Conservation (phyloP, 2,113 vertebrate species). For the Irena cyanogastra region DNA sequence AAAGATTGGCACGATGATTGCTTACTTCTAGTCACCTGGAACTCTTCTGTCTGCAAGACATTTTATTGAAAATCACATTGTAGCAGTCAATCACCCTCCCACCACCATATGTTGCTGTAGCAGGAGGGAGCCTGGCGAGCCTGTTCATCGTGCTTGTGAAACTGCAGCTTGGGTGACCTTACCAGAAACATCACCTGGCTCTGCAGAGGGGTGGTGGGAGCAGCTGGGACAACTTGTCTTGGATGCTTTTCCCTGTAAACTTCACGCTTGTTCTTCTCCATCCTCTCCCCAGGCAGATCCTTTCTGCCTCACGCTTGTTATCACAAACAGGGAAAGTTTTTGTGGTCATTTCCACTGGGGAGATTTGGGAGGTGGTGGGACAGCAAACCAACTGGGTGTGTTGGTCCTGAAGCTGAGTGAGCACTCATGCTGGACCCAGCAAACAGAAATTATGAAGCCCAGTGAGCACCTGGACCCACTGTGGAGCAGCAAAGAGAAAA, state of each 20-base stretch:
- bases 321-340: neutral
- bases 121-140: neutral
- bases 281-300: neutral
- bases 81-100: conserved; percentile 57
- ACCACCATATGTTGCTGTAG: conserved; percentile 34
- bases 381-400: neutral
- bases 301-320: fast-evolving
- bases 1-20: conserved; percentile 45
- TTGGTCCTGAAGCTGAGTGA: neutral
- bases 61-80: conserved; percentile 58
- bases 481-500: neutral
- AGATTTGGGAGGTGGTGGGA: neutral
- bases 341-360: neutral
- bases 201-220: neutral
- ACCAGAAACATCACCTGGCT: neutral
- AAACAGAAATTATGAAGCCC: neutral
- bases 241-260: neutral
- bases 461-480: neutral
- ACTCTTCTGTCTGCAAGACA: conserved; percentile 52
- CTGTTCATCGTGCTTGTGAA: neutral
- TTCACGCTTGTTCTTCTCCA: neutral
- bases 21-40: conserved; percentile 64
- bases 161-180: conserved; percentile 4
- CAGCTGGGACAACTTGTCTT: neutral
- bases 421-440: neutral